Base-by-base conservation (phyloP, 2,888 invertebrate species). In the Mythimna pallens region DNA sequence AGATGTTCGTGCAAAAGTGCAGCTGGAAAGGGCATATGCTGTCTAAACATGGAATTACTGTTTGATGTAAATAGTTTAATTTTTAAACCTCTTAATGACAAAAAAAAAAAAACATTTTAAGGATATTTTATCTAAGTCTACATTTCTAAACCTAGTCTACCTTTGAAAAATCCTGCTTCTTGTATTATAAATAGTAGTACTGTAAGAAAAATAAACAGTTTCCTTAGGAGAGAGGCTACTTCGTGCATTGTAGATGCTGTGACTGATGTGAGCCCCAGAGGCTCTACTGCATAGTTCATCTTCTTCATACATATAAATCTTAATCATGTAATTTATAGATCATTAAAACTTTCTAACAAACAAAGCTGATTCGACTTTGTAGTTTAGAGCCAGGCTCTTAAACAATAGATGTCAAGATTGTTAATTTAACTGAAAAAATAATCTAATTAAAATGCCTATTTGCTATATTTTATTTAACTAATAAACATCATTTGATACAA, bases 1-100 rank as follows among this genome's bases (percentile, higher is more conserved):
- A 84, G 50, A 83, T 85, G 69, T 88, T 91, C 54, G 86, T 91
- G 36, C 87, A 94, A 85, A 89, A 93, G 86, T 75, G 90, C 85
- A 93, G 92, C 58, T 91, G 92, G 82, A 90, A 91, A 65, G 89
- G 88, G 4, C 96, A 96, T 78, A 92, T 95, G 87, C 92, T 91
- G 10, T 91, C 90, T 14, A 88, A 86, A 71, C 91, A 91, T 75
- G 84, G 78, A 34, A 74, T 76, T 34, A 65, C 54, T 3, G 76
- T 85, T n/a, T 81, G 20, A 77, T n/a, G 1, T 3, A 7, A 47
- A 43, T 57, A 34, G 6, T 50, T 34, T 52, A 30, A 30, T 22
- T 36, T n/a, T 12, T 25, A 43, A 34, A 52, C 10, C 2, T 52
- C 22, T 0, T 17, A 12, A 58, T 6, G 34, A n/a, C 34, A n/a